Percentiles rank a stretch among this genome's conserved stretches.
Conservation (phyloP, 37 sponge, comb jelly and placozoan genomes). For the Tethya wilhelma region DNA sequence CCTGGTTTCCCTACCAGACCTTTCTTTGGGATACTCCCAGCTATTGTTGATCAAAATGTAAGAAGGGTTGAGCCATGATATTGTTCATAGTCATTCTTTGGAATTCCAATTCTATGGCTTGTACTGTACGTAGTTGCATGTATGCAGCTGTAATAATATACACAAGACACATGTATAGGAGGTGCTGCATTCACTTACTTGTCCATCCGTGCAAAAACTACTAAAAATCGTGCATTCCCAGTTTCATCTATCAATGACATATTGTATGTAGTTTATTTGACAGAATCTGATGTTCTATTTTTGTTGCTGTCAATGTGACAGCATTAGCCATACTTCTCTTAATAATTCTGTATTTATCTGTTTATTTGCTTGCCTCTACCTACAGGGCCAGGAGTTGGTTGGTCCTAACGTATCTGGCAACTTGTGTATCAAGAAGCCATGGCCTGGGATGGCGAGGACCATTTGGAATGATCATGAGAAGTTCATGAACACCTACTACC, state of each 20-base stretch:
- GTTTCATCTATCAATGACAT: no score
- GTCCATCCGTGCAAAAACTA: no score
- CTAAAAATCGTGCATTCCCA: no score
- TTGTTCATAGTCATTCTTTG: background rate
- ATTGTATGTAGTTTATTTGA: no score
- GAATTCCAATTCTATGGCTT: background rate
- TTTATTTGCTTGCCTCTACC: background rate
- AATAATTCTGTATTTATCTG: background rate
- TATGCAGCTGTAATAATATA: background rate
- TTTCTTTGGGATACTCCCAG: slow-evolving; percentile 93
- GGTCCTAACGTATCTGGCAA: slow-evolving; percentile 80
- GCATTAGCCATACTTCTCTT: no score
- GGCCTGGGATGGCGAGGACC: slow-evolving; percentile 94
- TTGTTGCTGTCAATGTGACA: no score
- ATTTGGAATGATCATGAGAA: slow-evolving; percentile 90
- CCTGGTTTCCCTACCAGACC: slow-evolving; percentile 95
- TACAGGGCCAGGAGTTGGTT: slow-evolving; percentile 64
- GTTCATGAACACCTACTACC: slow-evolving; percentile 88
- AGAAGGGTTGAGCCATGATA: background rate
- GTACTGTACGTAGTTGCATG: background rate
- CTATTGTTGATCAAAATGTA: slow-evolving; percentile 81
- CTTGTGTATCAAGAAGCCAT: slow-evolving; percentile 79
- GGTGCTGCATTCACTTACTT: background rate
- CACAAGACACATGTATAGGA: background rate
- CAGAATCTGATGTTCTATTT: no score